Conservation (phyloP, 2,888 invertebrate genomes). For the Tetragnatha montana region DNA sequence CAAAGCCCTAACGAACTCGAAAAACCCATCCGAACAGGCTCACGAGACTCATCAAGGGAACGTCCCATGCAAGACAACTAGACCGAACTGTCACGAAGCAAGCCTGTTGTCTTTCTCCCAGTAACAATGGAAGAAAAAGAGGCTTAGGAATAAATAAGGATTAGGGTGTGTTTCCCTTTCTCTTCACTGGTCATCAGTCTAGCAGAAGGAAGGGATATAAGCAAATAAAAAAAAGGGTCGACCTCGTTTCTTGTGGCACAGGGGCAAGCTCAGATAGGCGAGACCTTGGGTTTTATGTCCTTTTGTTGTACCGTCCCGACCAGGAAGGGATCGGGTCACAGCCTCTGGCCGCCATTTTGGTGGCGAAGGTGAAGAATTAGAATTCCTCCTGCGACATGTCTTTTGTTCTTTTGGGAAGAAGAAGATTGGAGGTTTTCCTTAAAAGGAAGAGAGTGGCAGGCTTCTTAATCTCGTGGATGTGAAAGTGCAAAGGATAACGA, state of each 20-base stretch:
- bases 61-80: background rate
- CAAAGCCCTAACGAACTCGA: no score
- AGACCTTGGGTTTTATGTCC: slow-evolving; percentile 54
- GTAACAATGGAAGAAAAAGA: slow-evolving; percentile 13
- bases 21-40: no score
- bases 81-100: background rate
- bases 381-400: background rate
- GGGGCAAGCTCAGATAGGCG: slow-evolving; percentile 41
- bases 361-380: background rate
- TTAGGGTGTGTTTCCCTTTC: slow-evolving; percentile 50
- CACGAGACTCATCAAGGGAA: background rate
- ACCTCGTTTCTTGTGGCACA: slow-evolving; percentile 55
- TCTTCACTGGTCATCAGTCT: slow-evolving; percentile 22
- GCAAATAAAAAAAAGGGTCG: slow-evolving; percentile 19
- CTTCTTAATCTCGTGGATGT: no score
- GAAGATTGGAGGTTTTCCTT: background rate
- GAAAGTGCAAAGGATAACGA: no score
- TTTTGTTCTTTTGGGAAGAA: background rate
- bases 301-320: slow-evolving; percentile 45
- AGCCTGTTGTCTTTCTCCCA: background rate
- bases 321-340: slow-evolving; percentile 60
- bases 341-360: background rate
- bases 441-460: background rate
- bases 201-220: background rate
- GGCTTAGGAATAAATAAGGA: slow-evolving; percentile 18